Base-by-base conservation (phyloP, 2,113 vertebrate genomes). In the Gymnocephalus cernua region DNA sequence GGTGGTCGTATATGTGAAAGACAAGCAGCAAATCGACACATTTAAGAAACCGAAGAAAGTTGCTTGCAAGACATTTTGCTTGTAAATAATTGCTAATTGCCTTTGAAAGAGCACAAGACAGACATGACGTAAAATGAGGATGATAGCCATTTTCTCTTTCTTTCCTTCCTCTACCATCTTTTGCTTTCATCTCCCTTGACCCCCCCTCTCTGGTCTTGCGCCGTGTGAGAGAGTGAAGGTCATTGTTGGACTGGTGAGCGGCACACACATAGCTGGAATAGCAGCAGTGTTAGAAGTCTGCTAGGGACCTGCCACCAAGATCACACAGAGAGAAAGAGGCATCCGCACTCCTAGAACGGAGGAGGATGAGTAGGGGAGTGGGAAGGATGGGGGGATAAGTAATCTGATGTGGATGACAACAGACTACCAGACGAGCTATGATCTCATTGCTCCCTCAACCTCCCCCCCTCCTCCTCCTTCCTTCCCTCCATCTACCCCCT, bases 401-500 rank as follows among this genome's bases (percentile, higher is more conserved):
- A 93, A 95, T 94, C 93, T 93, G 95, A 95, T 93, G 94, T 92
- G 93, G 91, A 95, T 95, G 95, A 95, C 95, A 96, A 94, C 95
- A 95, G 94, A 95, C 95, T 96, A 95, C 88, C 87, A 95, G 95
- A 96, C 90, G 86, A 95, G 94, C 95, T 92, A 96, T 96, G 95
- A 96, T 95, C 95, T 96, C 95, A 96, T 95, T 92, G 69, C 83
- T 85, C 91, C 79, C 88, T 88, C 87, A 88, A 91, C 87, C 86
- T 16, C 80, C 79, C 71, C 81, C 58, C 64, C 68, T 50, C 66
- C 69, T 70, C 44, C 79, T 76, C 53, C 86, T 62, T 73, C 59
- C 74, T 57, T 77, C 61, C 79, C 74, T 84, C 83, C 48, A 56
- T 72, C 62, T 83, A 64, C 66, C 84, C 71, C 80, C 85, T 70